Evolutionary conservation across 2,113 vertebrate genomes (phyloP).

Genomic region (Nymphicus hollandicus): DNA sequence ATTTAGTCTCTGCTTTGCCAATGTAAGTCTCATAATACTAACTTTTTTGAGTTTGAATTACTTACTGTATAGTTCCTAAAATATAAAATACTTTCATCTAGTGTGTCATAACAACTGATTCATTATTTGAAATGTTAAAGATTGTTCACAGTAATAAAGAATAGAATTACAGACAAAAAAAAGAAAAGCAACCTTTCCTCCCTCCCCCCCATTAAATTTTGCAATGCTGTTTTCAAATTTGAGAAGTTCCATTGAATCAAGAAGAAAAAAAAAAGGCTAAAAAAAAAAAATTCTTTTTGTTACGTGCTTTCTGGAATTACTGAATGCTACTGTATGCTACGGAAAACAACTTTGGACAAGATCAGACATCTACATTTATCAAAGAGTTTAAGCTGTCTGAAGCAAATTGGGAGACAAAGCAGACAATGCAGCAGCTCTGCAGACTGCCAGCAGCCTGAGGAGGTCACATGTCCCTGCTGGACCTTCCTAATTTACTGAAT

Average conservation of each 20-base stretch:
- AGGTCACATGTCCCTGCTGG: neutral
- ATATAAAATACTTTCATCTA: neutral
- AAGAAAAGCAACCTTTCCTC: neutral
- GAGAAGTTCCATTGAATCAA: neutral
- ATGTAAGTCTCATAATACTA: neutral
- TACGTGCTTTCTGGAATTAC: neutral
- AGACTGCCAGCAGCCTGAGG: neutral
- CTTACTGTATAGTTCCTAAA: neutral
- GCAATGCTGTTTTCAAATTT: neutral
- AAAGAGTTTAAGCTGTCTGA: slow-evolving; percentile 1
- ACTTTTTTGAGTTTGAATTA: neutral
- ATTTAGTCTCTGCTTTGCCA: neutral
- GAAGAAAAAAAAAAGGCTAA: neutral
- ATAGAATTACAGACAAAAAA: neutral
- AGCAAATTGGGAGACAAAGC: neutral
- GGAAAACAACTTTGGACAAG: slow-evolving; percentile 15
- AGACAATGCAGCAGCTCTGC: neutral
- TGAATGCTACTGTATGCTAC: neutral
- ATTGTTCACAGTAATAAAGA: neutral
- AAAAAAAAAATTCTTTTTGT: neutral
- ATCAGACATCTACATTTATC: slow-evolving; percentile 2
- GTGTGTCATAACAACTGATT: neutral
- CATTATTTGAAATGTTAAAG: neutral
- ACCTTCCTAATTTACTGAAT: neutral
- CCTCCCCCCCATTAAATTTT: neutral